phyloP scores from a whole-genome alignment of 2,888 invertebrate genomes.

The Crepidodera aurea region DNA sequence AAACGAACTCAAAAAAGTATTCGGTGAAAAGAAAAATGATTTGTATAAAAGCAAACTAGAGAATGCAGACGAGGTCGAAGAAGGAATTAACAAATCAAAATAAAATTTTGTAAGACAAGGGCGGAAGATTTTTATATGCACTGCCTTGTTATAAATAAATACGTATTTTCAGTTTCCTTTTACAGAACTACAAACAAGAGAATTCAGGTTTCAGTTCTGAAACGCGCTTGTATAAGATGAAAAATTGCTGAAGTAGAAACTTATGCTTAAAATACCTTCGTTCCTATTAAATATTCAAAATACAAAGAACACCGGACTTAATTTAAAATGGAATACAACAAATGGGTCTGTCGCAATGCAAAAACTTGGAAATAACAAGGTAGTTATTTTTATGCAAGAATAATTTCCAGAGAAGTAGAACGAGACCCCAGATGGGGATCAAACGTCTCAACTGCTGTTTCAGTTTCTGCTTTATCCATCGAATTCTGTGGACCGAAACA shows the following conservation, averaged over 20 bases:
- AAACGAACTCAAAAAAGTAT: no score
- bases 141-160: no score
- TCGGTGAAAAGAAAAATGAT: no score
- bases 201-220: no score
- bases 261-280: neutral
- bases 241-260: neutral
- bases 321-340: constrained; percentile 17
- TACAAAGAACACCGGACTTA: constrained; percentile 9
- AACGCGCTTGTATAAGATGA: neutral
- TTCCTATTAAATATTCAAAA: neutral
- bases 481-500: constrained; percentile 36
- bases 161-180: no score
- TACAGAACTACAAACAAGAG: no score
- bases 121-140: no score
- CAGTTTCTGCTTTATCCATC: constrained; percentile 36
- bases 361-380: constrained; percentile 32
- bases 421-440: constrained; percentile 25
- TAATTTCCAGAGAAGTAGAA: constrained; percentile 26
- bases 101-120: no score
- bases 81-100: no score
- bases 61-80: no score
- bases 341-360: constrained; percentile 27
- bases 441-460: constrained; percentile 35
- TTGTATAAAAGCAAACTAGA: no score
- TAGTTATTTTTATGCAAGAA: constrained; percentile 36